phyloP scores from a whole-genome alignment of 2,113 vertebrate species.

The Peromyscus leucopus region DNA sequence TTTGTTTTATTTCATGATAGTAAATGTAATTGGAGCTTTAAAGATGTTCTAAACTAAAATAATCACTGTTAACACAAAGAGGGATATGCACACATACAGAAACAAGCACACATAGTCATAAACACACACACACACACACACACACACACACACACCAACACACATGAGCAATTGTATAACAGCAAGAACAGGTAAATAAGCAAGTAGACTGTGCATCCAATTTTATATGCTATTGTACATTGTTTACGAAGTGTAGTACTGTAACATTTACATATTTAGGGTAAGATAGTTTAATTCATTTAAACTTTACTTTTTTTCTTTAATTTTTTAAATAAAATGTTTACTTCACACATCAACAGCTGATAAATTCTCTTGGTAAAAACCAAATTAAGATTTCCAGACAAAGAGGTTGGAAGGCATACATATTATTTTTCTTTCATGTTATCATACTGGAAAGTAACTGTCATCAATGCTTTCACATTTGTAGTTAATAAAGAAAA shows the following conservation, averaged over 20 bases:
- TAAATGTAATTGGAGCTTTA: not conserved
- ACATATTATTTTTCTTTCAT: not conserved
- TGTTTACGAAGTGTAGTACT: not conserved
- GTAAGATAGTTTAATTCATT: not conserved
- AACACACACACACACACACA: not conserved
- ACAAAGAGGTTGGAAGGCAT: not conserved
- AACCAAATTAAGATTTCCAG: not conserved
- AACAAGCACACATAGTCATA: not conserved
- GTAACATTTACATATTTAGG: not conserved
- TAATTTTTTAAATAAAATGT: not conserved
- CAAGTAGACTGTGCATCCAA: not conserved
- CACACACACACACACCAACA: not conserved
- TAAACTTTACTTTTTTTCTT: not conserved
- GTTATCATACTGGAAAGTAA: not conserved
- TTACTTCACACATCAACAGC: not conserved
- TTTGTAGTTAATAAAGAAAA: not conserved
- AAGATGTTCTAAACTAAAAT: not conserved
- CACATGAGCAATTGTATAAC: not conserved
- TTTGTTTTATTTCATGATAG: not conserved
- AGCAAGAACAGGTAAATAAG: not conserved
- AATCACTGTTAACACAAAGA: not conserved
- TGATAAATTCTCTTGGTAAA: not conserved
- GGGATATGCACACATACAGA: not conserved
- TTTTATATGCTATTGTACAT: not conserved
- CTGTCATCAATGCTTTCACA: not conserved